phyloP scores from a whole-genome alignment of 2,797 vertebrate genomes.

The Antrozous pallidus region DNA sequence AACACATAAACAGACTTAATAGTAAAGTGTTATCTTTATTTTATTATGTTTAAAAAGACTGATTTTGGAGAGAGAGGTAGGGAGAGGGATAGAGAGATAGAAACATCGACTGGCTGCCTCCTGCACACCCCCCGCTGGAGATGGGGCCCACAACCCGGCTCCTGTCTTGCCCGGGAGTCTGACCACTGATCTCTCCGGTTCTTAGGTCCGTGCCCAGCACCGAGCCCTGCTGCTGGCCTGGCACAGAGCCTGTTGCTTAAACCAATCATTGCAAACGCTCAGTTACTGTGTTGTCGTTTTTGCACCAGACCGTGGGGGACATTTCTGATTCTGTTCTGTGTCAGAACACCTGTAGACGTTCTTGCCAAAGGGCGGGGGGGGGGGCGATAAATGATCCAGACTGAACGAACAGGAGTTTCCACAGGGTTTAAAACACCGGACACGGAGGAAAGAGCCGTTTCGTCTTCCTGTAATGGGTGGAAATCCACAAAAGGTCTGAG shows the following conservation, averaged over 20 bases:
- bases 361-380: fast-evolving
- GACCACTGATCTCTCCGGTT: too few relatives aligned
- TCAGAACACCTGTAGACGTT: not conserved
- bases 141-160: too few relatives aligned
- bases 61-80: too few relatives aligned
- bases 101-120: too few relatives aligned
- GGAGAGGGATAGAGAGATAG: too few relatives aligned
- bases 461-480: not conserved
- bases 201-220: too few relatives aligned
- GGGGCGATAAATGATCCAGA: not conserved
- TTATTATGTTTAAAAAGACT: not conserved
- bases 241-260: not conserved
- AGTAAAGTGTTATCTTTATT: too few relatives aligned
- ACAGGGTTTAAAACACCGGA: not conserved
- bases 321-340: not conserved
- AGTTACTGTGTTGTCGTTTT: not conserved
- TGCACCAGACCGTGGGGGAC: not conserved
- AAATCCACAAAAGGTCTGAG: not conserved
- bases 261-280: not conserved
- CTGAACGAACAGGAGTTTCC: not conserved
- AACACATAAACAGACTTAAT: not conserved
- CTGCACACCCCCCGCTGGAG: too few relatives aligned
- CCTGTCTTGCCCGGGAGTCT: too few relatives aligned
- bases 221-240: too few relatives aligned
- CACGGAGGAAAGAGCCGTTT: not conserved